phyloP scores from a whole-genome alignment of 2,797 vertebrate species.

The Balearica regulorum region DNA sequence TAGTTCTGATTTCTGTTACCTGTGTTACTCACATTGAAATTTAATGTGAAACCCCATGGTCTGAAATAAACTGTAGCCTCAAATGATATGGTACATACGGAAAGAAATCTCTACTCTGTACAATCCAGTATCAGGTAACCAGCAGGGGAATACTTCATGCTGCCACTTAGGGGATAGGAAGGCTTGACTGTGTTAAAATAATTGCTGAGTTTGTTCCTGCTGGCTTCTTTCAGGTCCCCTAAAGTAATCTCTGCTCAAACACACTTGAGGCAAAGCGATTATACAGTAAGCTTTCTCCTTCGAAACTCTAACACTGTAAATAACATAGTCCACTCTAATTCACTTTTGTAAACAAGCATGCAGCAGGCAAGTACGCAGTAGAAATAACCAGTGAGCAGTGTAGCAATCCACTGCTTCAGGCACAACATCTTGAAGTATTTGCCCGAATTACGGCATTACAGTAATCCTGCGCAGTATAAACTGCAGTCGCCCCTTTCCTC shows the following conservation, averaged over 20 bases:
- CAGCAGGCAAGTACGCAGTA: background rate
- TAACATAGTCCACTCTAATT: constrained; percentile 38
- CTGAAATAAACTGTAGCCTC: background rate
- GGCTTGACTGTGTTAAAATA: background rate
- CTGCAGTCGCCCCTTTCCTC: background rate
- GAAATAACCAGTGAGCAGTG: background rate
- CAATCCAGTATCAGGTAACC: background rate
- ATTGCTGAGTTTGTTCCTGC: background rate
- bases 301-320: background rate
- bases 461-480: background rate
- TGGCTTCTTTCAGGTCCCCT: background rate
- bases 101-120: background rate
- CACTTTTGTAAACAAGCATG: constrained; percentile 3
- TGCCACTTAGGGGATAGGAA: background rate
- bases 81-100: background rate
- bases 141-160: background rate
- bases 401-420: background rate
- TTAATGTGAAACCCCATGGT: background rate
- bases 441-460: background rate
- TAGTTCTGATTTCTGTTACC: background rate
- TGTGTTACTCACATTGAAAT: background rate
- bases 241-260: constrained; percentile 2
- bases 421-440: background rate
- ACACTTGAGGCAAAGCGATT: background rate
- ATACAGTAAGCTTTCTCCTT: constrained; percentile 15